phyloP scores from a whole-genome alignment of 2,113 vertebrate species.

The Suncus etruscus region DNA sequence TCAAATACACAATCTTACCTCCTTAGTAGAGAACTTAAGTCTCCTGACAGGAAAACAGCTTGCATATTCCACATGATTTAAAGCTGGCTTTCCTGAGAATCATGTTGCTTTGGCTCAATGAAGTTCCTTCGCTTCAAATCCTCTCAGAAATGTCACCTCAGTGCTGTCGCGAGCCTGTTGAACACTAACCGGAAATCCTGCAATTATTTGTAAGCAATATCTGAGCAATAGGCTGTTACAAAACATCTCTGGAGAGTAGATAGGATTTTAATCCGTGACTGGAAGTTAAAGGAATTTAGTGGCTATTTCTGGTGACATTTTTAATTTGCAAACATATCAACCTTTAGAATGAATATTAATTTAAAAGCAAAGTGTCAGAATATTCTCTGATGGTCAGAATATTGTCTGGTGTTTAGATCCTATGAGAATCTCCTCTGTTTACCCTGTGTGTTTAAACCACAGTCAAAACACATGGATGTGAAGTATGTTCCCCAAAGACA shows the following conservation, averaged over 20 bases:
- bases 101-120: background rate
- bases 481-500: background rate
- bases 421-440: background rate
- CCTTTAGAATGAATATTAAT: background rate
- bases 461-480: background rate
- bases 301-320: constrained; percentile 66
- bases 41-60: constrained; percentile 51
- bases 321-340: constrained; percentile 10
- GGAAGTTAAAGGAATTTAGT: constrained; percentile 4
- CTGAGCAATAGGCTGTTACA: constrained; percentile 35
- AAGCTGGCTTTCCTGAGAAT: constrained; percentile 29
- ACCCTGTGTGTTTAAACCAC: background rate
- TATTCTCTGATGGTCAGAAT: background rate
- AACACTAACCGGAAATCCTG: constrained; percentile 6
- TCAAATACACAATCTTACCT: background rate
- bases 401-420: background rate
- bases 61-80: constrained; percentile 31
- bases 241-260: constrained; percentile 30
- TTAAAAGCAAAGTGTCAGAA: background rate
- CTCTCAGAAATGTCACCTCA: constrained; percentile 63
- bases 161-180: background rate
- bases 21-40: background rate
- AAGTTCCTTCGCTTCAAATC: background rate
- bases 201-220: constrained; percentile 16
- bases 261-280: background rate